Evolutionary conservation across 2,113 vertebrate genomes (phyloP).

Genomic region (Urocitellus parryii): DNA sequence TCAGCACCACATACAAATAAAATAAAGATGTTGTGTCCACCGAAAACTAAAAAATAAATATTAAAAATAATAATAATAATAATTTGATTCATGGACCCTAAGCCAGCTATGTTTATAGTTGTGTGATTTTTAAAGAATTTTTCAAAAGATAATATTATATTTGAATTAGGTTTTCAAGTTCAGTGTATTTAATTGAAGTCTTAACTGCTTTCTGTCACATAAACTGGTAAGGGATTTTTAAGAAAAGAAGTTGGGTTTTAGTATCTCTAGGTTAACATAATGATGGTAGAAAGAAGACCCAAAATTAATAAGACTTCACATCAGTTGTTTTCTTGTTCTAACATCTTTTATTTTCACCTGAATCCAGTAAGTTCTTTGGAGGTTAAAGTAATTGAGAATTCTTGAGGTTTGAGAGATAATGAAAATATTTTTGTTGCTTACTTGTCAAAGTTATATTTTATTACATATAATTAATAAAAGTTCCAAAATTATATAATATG

Average conservation of each 20-base stretch:
- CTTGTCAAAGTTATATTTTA: conserved; percentile 52
- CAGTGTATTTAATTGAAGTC: background rate
- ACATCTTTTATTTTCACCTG: background rate
- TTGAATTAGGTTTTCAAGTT: conserved; percentile 27
- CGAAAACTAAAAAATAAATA: too few relatives aligned
- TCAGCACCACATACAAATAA: too few relatives aligned
- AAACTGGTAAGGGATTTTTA: background rate
- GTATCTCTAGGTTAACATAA: background rate
- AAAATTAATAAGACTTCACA: background rate
- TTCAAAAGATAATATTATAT: conserved; percentile 39
- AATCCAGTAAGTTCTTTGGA: conserved; percentile 29
- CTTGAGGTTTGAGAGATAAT: conserved; percentile 27
- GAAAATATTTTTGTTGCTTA: conserved; percentile 51
- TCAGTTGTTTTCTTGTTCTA: conserved; percentile 23
- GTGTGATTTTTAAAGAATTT: conserved; percentile 32
- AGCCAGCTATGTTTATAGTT: background rate
- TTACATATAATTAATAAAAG: conserved; percentile 37
- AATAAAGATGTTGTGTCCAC: too few relatives aligned
- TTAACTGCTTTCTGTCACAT: conserved; percentile 27
- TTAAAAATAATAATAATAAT: background rate
- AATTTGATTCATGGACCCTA: background rate
- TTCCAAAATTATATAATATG: conserved; percentile 16
- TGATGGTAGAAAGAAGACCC: background rate
- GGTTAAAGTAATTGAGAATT: conserved; percentile 29
- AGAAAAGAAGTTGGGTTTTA: background rate